These are phyloP conservation scores for Micronycteris hirsuta DNA, from an alignment of 2,113 vertebrate genomes.

Conservation along the genomic window DNA sequence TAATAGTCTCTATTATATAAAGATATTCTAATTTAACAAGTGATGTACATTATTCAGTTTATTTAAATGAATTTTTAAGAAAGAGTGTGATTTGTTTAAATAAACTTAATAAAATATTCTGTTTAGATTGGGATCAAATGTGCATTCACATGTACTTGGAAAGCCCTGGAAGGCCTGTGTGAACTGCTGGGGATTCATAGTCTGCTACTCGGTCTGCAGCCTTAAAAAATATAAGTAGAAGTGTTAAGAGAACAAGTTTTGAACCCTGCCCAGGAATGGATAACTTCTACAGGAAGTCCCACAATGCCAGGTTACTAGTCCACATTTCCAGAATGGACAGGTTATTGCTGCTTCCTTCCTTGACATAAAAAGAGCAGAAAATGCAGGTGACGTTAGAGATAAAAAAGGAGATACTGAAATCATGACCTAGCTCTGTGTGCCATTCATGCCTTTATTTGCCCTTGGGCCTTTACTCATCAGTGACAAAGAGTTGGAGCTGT, in stretches of 20 bases:
- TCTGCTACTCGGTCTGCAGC: neutral
- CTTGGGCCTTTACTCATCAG: neutral
- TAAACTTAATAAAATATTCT: neutral
- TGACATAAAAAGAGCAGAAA: neutral
- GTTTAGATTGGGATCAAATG: constrained; percentile 10
- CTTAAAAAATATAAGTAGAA: neutral
- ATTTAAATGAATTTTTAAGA: neutral
- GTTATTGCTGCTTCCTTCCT: neutral
- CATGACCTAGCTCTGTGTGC: neutral
- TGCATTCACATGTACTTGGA: neutral
- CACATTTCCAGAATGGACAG: neutral
- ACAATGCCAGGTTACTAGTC: neutral
- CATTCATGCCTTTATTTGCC: neutral
- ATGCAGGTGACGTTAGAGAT: neutral
- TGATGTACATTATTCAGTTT: neutral
- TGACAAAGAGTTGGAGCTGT: neutral
- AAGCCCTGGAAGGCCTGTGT: neutral
- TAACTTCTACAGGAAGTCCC: neutral
- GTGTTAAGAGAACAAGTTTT: neutral
- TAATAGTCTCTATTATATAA: constrained; percentile 11
- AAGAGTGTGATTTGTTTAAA: neutral
- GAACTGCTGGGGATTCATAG: neutral
- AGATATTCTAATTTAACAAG: constrained; percentile 19
- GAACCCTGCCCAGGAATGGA: neutral
- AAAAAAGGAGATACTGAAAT: neutral